Conservation (phyloP, 2,113 vertebrate genomes). For the Amazona vittata region DNA sequence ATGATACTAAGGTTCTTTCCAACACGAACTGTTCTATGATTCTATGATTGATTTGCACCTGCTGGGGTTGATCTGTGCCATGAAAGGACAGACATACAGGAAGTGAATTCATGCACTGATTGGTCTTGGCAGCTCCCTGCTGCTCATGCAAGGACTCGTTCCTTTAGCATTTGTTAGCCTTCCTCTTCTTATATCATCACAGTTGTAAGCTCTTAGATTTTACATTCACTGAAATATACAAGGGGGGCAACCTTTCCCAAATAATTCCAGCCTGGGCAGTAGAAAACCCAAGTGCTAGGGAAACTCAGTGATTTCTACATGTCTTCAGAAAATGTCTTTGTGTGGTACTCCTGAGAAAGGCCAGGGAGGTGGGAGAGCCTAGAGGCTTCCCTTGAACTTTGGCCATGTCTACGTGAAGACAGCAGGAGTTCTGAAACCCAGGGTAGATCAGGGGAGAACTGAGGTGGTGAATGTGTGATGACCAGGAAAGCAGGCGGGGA, state of each 20-base stretch:
- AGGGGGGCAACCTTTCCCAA: neutral
- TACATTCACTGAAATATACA: neutral
- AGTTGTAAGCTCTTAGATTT: neutral
- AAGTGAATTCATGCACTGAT: neutral
- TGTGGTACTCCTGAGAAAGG: neutral
- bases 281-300: neutral
- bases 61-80: neutral
- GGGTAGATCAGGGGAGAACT: neutral
- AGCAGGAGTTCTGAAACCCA: neutral
- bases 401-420: neutral
- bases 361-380: neutral
- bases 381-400: neutral
- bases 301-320: neutral
- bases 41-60: neutral
- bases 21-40: neutral
- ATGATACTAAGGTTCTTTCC: neutral
- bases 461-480: neutral
- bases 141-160: neutral
- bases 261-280: neutral
- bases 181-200: neutral
- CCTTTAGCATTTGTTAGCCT: neutral
- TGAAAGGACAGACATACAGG: neutral
- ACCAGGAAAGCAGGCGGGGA: accelerated
- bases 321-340: neutral
- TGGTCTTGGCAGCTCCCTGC: neutral